phyloP scores from a whole-genome alignment of 1,140 invertebrate genomes.

The Meloidogyne floridensis region DNA sequence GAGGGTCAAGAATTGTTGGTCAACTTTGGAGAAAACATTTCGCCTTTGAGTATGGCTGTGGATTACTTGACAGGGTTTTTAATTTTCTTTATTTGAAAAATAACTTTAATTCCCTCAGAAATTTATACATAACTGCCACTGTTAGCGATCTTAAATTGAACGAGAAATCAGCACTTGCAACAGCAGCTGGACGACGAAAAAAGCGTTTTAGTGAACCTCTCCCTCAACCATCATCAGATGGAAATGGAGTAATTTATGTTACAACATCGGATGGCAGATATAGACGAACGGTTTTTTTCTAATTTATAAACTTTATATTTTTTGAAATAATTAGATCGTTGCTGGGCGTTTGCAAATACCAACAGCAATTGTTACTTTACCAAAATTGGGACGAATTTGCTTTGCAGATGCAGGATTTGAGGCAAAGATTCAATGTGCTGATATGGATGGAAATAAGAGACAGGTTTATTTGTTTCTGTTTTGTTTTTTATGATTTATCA shows the following conservation, averaged over 20 bases:
- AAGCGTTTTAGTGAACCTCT: constrained; percentile 58
- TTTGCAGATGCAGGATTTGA: constrained; percentile 57
- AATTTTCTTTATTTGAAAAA: constrained; percentile 12
- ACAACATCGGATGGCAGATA: constrained; percentile 60
- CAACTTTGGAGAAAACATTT: constrained; percentile 52
- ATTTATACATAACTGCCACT: constrained; percentile 57
- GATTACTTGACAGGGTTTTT: constrained; percentile 61
- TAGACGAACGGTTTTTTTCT: constrained; percentile 39
- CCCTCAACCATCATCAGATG: constrained; percentile 4
- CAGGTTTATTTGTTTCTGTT: constrained; percentile 42
- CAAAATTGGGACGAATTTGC: constrained; percentile 59
- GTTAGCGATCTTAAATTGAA: constrained; percentile 14
- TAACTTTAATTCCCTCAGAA: constrained; percentile 29
- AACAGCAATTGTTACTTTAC: constrained; percentile 61
- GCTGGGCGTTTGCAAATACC: constrained; percentile 59
- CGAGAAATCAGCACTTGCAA: constrained; percentile 37
- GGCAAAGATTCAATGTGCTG: constrained; percentile 68
- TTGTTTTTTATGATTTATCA: neutral
- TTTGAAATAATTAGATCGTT: constrained; percentile 36
- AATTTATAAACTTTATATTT: neutral
- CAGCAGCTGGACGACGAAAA: constrained; percentile 32
- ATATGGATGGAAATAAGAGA: constrained; percentile 67
- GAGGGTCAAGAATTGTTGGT: constrained; percentile 60
- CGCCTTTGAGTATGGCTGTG: constrained; percentile 53
- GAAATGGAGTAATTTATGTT: constrained; percentile 45